These are phyloP conservation scores for Mellilla xanthometata DNA, from an alignment of 2,888 invertebrate genomes.

Conservation along the genomic window DNA sequence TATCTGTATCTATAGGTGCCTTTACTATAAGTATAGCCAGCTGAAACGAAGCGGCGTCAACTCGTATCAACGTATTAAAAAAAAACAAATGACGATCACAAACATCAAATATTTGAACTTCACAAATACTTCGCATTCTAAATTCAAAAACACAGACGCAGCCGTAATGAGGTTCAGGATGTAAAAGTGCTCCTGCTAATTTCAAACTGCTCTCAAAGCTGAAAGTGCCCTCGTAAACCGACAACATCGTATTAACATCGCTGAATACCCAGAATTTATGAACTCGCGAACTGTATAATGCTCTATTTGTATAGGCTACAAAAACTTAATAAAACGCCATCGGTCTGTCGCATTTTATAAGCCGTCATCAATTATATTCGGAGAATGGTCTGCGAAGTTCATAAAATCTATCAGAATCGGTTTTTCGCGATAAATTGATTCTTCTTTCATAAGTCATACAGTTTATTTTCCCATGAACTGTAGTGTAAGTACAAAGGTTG, in stretches of 20 bases:
- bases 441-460: too few species aligned
- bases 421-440: too few species aligned
- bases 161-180: background rate
- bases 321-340: conserved; percentile 59
- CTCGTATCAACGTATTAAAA: too few species aligned
- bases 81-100: too few species aligned
- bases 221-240: conserved; percentile 14
- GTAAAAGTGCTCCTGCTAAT: conserved; percentile 13
- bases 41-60: too few species aligned
- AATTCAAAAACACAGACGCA: background rate
- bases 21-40: too few species aligned
- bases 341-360: conserved; percentile 56
- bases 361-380: conserved; percentile 62
- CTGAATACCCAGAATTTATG: conserved; percentile 37
- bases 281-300: conserved; percentile 39
- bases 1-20: too few species aligned
- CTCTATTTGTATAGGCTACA: conserved; percentile 46
- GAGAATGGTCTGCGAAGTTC: conserved; percentile 40
- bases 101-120: too few species aligned
- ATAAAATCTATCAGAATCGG: background rate
- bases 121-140: too few species aligned
- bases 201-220: conserved; percentile 18
- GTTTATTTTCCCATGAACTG: too few species aligned
- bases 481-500: too few species aligned
- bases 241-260: conserved; percentile 36